Percentiles rank a stretch among this genome's conserved stretches.
These are phyloP conservation scores for Tetramorium alpestre DNA, from an alignment of 1,140 invertebrate genomes.

Conservation along the genomic window DNA sequence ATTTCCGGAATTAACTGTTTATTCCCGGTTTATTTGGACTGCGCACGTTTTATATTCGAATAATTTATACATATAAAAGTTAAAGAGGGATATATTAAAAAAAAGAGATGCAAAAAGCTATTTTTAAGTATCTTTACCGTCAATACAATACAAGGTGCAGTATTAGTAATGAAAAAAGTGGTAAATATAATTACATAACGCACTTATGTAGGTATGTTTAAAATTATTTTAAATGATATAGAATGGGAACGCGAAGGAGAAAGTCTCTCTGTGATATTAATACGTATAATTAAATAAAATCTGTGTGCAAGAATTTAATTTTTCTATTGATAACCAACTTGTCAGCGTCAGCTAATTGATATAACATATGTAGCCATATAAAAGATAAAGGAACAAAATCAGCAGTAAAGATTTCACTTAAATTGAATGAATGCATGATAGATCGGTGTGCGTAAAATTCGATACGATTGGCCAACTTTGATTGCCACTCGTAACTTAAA, in stretches of 20 bases:
- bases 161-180: not conserved
- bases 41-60: not conserved
- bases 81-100: not conserved
- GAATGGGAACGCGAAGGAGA: not conserved
- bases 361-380: no score
- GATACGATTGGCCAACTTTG: not conserved
- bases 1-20: not conserved
- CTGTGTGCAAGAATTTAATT: not conserved
- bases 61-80: not conserved
- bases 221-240: not conserved
- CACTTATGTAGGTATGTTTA: not conserved
- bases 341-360: not conserved
- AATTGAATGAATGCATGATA: not conserved
- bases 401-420: not conserved
- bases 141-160: not conserved
- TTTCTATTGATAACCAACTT: not conserved
- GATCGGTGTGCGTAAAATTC: not conserved
- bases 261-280: not conserved
- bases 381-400: not conserved
- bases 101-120: not conserved
- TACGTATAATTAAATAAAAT: not conserved
- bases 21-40: not conserved
- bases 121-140: not conserved
- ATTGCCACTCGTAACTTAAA: not conserved
- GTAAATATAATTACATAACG: not conserved